Evolutionary conservation across 1,140 invertebrate genomes (phyloP).

Genomic region (Pollicipes pollicipes): DNA sequence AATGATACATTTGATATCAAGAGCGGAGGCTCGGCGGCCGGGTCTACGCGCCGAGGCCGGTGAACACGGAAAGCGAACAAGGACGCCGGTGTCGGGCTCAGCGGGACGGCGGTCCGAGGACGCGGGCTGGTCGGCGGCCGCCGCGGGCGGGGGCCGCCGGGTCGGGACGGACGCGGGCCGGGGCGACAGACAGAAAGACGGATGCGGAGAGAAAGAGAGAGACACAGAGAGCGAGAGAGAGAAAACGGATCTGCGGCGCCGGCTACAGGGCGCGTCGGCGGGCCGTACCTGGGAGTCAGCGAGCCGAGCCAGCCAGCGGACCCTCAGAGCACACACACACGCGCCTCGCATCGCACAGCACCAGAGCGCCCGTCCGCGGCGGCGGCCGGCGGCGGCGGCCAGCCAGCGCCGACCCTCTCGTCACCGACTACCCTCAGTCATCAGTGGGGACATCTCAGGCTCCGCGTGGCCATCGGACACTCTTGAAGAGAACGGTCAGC

Average conservation of each 20-base stretch:
- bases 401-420: neutral
- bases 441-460: neutral
- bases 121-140: too few relatives aligned
- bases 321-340: neutral
- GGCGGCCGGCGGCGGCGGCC: neutral
- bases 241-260: too few relatives aligned
- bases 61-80: too few relatives aligned
- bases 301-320: neutral
- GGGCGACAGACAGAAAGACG: neutral
- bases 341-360: neutral
- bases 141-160: too few relatives aligned
- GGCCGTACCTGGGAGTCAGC: neutral
- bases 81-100: too few relatives aligned
- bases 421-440: conserved; percentile 12
- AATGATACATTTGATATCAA: too few relatives aligned
- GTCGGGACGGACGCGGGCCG: too few relatives aligned
- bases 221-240: neutral
- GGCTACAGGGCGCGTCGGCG: too few relatives aligned
- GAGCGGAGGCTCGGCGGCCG: too few relatives aligned
- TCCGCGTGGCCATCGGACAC: neutral
- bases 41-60: too few relatives aligned
- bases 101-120: too few relatives aligned
- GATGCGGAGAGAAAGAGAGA: neutral
- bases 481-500: neutral
- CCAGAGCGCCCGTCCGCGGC: neutral